These are phyloP conservation scores for Bombus huntii DNA, from an alignment of 1,140 invertebrate species.

Conservation along the genomic window DNA sequence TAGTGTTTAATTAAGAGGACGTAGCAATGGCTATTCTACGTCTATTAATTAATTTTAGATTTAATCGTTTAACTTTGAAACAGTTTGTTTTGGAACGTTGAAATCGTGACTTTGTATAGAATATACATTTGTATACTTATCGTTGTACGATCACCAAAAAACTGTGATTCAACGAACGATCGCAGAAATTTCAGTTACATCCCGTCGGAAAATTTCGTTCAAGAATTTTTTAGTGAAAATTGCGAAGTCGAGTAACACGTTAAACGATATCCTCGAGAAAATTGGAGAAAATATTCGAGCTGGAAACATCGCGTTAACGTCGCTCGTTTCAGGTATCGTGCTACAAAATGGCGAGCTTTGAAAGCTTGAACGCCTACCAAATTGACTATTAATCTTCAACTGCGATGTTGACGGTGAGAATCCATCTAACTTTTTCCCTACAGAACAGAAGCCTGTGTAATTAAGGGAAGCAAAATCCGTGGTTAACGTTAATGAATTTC, in stretches of 20 bases:
- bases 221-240: neutral
- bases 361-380: neutral
- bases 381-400: conserved; percentile 8
- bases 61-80: neutral
- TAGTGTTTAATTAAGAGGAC: no score
- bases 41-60: neutral
- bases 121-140: neutral
- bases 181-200: neutral
- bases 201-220: neutral
- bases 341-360: neutral
- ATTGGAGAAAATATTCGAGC: neutral
- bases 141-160: neutral
- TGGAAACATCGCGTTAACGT: neutral
- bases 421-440: conserved; percentile 11
- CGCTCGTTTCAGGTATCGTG: neutral
- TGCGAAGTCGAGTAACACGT: neutral
- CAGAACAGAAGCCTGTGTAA: conserved; percentile 14
- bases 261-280: neutral
- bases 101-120: neutral
- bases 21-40: neutral
- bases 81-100: neutral
- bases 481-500: conserved; percentile 35
- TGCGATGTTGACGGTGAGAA: neutral
- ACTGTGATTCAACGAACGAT: neutral
- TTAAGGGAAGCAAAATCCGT: conserved; percentile 11